Conservation (phyloP, 2,797 vertebrate species). For the Sebastolobus alascanus region DNA sequence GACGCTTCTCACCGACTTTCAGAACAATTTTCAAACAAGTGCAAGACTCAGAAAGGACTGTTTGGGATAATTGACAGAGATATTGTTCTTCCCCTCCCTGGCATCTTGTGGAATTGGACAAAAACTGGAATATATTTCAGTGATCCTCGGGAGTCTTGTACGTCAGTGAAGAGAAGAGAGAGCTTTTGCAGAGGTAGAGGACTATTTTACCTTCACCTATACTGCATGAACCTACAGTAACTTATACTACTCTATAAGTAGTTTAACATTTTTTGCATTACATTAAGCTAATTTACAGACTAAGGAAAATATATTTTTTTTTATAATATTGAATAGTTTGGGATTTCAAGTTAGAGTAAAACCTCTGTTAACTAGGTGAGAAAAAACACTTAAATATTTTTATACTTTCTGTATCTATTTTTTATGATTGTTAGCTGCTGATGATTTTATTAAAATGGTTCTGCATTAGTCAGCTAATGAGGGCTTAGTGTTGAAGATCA, state of each 20-base stretch:
- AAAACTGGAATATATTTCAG: conserved; percentile 77
- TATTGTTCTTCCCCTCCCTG: conserved; percentile 45
- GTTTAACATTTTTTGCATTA: neutral
- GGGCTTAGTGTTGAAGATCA: conserved; percentile 47
- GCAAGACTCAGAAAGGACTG: conserved; percentile 69
- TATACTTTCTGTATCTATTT: neutral
- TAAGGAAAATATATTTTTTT: neutral
- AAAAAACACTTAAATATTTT: neutral
- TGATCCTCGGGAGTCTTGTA: conserved; percentile 27
- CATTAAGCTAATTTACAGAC: neutral
- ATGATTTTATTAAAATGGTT: neutral
- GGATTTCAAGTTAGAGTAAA: conserved; percentile 1
- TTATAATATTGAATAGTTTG: neutral
- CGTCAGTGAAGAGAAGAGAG: conserved; percentile 49
- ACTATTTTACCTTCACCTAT: conserved; percentile 51
- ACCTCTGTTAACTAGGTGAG: neutral
- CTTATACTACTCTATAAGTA: conserved; percentile 1
- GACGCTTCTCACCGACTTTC: conserved; percentile 79
- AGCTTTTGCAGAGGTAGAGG: conserved; percentile 71
- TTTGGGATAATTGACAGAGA: conserved; percentile 71
- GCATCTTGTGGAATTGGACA: conserved; percentile 65
- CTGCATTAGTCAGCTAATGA: neutral
- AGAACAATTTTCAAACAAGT: conserved; percentile 86
- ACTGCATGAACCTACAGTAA: conserved; percentile 37
- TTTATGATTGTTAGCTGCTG: conserved; percentile 1